Percentiles rank a stretch among this genome's conserved stretches.
phyloP scores from a whole-genome alignment of 2,113 vertebrate genomes.

The Mungos mungo region DNA sequence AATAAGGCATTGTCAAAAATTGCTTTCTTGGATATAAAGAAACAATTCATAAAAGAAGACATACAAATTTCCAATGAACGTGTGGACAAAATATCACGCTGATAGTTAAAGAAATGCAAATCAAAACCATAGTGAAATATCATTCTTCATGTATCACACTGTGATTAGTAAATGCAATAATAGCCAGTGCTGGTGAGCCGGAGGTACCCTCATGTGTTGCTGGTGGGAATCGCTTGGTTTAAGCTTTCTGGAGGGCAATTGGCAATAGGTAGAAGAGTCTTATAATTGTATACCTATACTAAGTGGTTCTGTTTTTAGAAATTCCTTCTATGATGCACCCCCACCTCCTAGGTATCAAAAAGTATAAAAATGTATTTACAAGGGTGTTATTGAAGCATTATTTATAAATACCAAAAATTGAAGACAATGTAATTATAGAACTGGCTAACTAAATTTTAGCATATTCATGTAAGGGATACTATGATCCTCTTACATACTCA shows the following conservation, averaged over 20 bases:
- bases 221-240: neutral
- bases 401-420: neutral
- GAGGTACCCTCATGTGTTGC: neutral
- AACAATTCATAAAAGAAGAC: constrained; percentile 1
- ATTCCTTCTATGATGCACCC: neutral
- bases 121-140: neutral
- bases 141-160: neutral
- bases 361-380: neutral
- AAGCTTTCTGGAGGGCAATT: neutral
- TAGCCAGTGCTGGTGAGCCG: neutral
- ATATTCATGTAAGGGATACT: neutral
- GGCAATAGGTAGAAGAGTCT: neutral
- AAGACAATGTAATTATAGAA: neutral
- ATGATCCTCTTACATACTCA: neutral
- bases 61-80: neutral
- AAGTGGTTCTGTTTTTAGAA: neutral
- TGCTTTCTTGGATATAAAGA: neutral
- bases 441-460: neutral
- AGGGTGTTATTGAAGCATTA: neutral
- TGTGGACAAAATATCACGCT: neutral
- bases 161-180: neutral
- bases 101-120: neutral
- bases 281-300: neutral
- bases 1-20: neutral
- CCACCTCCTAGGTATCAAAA: neutral